phyloP scores from a whole-genome alignment of 2,888 invertebrate species.

The Lathronympha strigana region DNA sequence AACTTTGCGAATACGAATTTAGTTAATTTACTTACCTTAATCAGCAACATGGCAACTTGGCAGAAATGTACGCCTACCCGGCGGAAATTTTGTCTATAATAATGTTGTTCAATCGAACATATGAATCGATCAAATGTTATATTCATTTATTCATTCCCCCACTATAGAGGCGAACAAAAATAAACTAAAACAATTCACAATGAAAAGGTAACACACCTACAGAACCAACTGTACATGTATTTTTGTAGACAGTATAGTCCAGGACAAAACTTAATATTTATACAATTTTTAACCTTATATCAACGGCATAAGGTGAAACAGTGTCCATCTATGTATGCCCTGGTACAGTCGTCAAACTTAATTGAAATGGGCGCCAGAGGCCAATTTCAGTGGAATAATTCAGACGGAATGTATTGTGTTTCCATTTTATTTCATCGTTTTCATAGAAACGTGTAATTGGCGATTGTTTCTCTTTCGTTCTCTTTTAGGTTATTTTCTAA shows the following conservation, averaged over 20 bases:
- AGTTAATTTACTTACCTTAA: too few relatives aligned
- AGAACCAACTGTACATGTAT: not conserved
- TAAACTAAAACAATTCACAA: not conserved
- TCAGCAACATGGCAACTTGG: too few relatives aligned
- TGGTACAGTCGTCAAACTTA: constrained; percentile 25
- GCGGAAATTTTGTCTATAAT: too few relatives aligned
- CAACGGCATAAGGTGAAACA: too few relatives aligned
- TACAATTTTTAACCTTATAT: too few relatives aligned
- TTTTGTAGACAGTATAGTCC: not conserved
- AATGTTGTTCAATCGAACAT: too few relatives aligned
- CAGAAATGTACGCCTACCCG: too few relatives aligned
- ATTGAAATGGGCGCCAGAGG: constrained; percentile 29
- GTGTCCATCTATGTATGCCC: too few relatives aligned
- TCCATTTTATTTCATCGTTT: constrained; percentile 2
- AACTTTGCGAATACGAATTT: too few relatives aligned
- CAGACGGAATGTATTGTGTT: constrained; percentile 24
- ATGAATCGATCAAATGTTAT: too few relatives aligned
- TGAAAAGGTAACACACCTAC: constrained; percentile 3
- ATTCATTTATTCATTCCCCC: not conserved
- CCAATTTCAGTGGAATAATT: constrained; percentile 32
- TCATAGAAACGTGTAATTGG: constrained; percentile 8
- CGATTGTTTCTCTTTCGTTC: not conserved
- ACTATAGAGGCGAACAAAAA: constrained; percentile 12
- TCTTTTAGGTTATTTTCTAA: not conserved
- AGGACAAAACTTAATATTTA: too few relatives aligned